Conservation (phyloP, 2,113 vertebrate species). For the Ceuthmochares aereus region DNA sequence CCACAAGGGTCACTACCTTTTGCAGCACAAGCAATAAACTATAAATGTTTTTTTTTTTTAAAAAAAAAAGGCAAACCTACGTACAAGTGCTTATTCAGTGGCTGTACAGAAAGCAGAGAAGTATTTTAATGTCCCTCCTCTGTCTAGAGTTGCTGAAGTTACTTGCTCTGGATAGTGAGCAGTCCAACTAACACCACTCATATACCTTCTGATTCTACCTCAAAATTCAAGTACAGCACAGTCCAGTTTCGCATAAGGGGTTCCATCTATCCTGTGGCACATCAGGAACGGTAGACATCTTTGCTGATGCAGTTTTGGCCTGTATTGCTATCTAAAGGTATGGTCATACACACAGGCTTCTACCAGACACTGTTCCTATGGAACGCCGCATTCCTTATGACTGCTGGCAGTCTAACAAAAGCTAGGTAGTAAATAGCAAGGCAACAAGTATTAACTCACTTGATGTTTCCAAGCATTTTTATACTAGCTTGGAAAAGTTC, state of each 20-base stretch:
- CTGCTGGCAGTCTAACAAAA: background rate
- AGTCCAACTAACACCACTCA: background rate
- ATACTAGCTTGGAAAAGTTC: background rate
- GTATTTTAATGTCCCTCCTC: background rate
- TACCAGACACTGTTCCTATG: background rate
- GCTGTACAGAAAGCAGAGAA: background rate
- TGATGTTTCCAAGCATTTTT: background rate
- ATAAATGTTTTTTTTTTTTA: background rate
- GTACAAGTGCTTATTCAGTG: background rate
- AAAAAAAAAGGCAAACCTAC: background rate
- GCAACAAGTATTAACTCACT: background rate
- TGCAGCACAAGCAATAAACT: background rate
- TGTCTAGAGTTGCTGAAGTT: background rate
- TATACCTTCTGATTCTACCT: background rate
- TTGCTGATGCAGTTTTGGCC: background rate
- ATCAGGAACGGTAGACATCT: background rate
- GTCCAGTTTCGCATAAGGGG: background rate
- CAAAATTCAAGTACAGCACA: background rate
- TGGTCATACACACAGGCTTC: background rate
- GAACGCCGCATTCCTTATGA: background rate
- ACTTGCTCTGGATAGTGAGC: accelerated
- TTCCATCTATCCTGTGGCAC: background rate
- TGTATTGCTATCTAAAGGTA: background rate
- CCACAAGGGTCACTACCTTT: background rate
- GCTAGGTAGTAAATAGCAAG: background rate